These are phyloP conservation scores for Nephrotoma appendiculata DNA, from an alignment of 2,888 invertebrate species.

Conservation along the genomic window DNA sequence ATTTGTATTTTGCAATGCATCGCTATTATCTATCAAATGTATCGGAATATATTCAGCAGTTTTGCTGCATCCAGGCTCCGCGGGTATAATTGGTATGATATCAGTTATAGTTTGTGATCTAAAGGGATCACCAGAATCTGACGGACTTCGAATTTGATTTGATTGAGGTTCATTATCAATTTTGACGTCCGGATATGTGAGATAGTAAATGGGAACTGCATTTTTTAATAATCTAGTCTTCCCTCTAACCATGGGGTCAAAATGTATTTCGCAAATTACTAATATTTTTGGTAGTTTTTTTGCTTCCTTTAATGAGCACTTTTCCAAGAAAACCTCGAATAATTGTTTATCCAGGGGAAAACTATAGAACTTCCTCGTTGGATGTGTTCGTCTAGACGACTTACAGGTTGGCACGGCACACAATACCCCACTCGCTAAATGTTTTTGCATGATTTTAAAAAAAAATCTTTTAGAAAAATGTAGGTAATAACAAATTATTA, in stretches of 20 bases:
- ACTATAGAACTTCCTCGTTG: not conserved
- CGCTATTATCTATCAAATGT: not conserved
- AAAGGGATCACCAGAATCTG: not conserved
- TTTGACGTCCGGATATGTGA: not conserved
- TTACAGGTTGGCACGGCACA: not conserved
- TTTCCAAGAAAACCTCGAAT: not conserved
- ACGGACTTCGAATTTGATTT: not conserved
- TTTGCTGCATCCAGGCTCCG: not conserved
- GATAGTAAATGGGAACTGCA: not conserved
- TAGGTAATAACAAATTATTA: too few species aligned
- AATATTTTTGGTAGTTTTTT: not conserved
- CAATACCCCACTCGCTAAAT: not conserved
- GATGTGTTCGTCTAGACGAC: not conserved
- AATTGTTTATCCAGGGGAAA: not conserved
- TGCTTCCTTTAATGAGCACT: not conserved
- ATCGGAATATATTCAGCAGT: too few species aligned
- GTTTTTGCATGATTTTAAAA: too few species aligned
- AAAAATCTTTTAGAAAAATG: too few species aligned
- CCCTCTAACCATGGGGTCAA: not conserved
- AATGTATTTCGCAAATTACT: not conserved
- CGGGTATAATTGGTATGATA: not conserved
- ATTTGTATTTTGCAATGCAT: not conserved
- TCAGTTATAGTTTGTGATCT: not conserved
- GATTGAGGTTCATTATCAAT: not conserved
- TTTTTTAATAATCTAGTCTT: not conserved